These are phyloP conservation scores for Urocynchramus pylzowi DNA, from an alignment of 2,113 vertebrate species.

Conservation along the genomic window DNA sequence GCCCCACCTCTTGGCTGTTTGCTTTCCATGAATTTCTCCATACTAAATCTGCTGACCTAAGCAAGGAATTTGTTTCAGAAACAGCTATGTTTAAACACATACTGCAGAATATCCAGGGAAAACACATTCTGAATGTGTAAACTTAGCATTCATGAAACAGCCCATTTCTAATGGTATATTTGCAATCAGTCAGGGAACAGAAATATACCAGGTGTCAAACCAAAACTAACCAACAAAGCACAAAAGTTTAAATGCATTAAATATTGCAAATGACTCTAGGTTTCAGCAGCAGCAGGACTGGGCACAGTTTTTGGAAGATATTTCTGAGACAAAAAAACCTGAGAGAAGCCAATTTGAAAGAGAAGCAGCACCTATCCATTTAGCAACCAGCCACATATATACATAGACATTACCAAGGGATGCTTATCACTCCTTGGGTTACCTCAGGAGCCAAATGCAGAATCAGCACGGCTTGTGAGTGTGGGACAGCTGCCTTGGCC, in stretches of 20 bases:
- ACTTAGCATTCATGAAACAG: neutral
- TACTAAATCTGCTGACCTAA: slow-evolving; percentile 10
- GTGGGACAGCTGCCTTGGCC: neutral
- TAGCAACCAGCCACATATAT: neutral
- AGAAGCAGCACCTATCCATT: neutral
- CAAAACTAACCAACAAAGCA: neutral
- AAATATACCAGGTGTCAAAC: slow-evolving; percentile 33
- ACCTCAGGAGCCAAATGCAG: neutral
- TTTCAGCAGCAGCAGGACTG: neutral
- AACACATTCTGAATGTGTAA: slow-evolving; percentile 30
- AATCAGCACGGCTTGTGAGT: neutral
- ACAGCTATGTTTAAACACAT: neutral
- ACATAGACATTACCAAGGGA: neutral
- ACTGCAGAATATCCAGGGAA: neutral
- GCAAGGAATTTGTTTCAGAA: slow-evolving; percentile 47
- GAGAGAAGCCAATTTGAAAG: neutral
- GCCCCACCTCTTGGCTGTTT: neutral
- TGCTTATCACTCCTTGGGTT: neutral
- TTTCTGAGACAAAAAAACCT: neutral
- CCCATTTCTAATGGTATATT: slow-evolving; percentile 1
- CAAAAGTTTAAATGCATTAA: neutral
- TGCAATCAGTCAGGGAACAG: slow-evolving; percentile 28
- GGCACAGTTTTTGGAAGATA: neutral
- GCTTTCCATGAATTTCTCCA: neutral
- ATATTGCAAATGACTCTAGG: neutral